Percentiles rank a stretch among this genome's conserved stretches.
These are phyloP conservation scores for Pterostichus niger DNA, from an alignment of 2,888 invertebrate genomes.

Conservation along the genomic window DNA sequence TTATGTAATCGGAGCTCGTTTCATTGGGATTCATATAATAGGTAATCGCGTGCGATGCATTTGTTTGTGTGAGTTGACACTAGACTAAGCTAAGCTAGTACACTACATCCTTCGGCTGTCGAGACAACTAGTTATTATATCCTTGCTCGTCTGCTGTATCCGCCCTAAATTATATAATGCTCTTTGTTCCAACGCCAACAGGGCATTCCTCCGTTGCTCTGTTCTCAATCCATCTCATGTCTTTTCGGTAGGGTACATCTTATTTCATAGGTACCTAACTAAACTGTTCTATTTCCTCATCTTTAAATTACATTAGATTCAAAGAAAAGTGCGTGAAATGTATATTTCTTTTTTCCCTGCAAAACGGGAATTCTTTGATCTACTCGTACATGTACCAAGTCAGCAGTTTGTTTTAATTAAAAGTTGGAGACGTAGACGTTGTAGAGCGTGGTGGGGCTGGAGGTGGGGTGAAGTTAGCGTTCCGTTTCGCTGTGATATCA, in stretches of 20 bases:
- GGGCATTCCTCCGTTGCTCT: constrained; percentile 37
- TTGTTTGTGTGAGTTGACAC: neutral
- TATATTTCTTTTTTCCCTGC: constrained; percentile 73
- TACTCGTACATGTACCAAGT: constrained; percentile 72
- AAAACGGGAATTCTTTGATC: constrained; percentile 75
- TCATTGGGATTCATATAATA: neutral
- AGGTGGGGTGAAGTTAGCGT: too few relatives aligned
- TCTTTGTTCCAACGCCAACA: constrained; percentile 43
- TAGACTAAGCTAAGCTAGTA: constrained; percentile 7
- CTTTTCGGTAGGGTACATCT: too few relatives aligned
- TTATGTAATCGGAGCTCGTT: constrained; percentile 52
- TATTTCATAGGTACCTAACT: too few relatives aligned
- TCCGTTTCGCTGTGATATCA: too few relatives aligned
- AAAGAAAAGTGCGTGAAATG: neutral
- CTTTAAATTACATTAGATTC: too few relatives aligned
- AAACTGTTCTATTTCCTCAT: too few relatives aligned
- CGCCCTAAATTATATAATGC: constrained; percentile 60
- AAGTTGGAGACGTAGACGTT: constrained; percentile 72
- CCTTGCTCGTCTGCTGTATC: constrained; percentile 6
- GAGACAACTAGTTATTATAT: constrained; percentile 54
- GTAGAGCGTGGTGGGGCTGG: neutral
- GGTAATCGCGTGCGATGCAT: neutral
- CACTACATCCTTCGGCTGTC: constrained; percentile 48
- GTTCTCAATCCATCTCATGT: too few relatives aligned
- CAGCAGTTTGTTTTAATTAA: constrained; percentile 77